These are phyloP conservation scores for Arenaria interpres DNA, from an alignment of 2,113 vertebrate species.

Conservation along the genomic window DNA sequence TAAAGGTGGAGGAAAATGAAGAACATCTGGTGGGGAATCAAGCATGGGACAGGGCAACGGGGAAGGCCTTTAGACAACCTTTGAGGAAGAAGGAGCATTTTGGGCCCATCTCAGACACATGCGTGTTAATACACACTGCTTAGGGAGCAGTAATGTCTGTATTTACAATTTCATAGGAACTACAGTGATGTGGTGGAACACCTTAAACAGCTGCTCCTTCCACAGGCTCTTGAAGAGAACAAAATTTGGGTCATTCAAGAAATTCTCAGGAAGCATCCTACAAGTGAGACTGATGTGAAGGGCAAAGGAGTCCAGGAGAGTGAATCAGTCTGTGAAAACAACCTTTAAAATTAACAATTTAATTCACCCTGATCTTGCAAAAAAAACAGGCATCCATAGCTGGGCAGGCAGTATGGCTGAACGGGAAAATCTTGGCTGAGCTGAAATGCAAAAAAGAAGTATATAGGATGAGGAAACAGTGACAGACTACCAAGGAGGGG, in stretches of 20 bases:
- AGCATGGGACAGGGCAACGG: background rate
- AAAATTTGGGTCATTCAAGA: background rate
- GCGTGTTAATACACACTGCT: background rate
- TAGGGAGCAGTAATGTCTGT: background rate
- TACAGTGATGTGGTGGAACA: background rate
- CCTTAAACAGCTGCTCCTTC: background rate
- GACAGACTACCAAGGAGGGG: background rate
- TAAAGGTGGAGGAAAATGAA: background rate
- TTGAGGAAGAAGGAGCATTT: background rate
- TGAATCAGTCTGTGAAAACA: background rate
- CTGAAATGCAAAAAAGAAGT: background rate
- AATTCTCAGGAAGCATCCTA: background rate
- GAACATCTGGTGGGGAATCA: background rate
- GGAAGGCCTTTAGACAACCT: background rate
- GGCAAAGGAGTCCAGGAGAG: background rate
- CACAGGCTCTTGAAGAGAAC: background rate
- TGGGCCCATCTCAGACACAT: background rate
- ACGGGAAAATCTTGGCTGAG: background rate
- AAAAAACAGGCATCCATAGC: background rate
- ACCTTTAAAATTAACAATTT: background rate
- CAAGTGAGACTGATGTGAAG: background rate
- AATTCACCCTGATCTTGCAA: background rate
- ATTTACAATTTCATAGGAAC: background rate
- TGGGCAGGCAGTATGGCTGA: no score
- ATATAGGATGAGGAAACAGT: background rate